phyloP scores from a whole-genome alignment of 2,888 invertebrate genomes.

The Sinelater perroti region DNA sequence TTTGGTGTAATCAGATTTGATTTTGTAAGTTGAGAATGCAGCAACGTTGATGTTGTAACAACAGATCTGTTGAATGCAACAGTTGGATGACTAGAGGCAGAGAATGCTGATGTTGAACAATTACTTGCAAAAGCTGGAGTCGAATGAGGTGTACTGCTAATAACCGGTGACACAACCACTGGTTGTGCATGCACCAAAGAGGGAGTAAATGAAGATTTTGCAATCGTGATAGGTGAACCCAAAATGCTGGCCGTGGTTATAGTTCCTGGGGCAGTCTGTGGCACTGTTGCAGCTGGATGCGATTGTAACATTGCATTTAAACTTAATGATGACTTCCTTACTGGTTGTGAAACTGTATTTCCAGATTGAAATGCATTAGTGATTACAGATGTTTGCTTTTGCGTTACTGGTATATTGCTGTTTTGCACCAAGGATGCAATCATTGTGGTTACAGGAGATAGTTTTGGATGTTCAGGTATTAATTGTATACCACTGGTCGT shows the following conservation, averaged over 20 bases:
- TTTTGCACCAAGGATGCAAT: conserved; percentile 44
- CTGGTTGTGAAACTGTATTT: conserved; percentile 6
- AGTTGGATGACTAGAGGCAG: conserved; percentile 52
- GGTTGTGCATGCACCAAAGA: conserved; percentile 58
- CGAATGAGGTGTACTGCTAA: conserved; percentile 40
- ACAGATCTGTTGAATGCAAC: conserved; percentile 51
- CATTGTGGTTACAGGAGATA: conserved; percentile 48
- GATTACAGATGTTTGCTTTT: conserved; percentile 23
- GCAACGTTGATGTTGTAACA: conserved; percentile 59
- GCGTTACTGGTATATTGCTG: conserved; percentile 32
- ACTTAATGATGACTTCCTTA: conserved; percentile 54
- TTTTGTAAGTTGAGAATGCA: conserved; percentile 69
- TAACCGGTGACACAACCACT: conserved; percentile 50
- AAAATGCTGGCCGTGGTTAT: conserved; percentile 60
- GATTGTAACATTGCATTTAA: conserved; percentile 62
- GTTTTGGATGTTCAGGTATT: conserved; percentile 54
- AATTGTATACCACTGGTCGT: conserved; percentile 48
- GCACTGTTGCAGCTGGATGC: conserved; percentile 59
- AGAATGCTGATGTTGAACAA: conserved; percentile 54
- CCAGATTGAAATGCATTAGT: conserved; percentile 14
- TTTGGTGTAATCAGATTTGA: conserved; percentile 57
- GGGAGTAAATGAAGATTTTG: conserved; percentile 54
- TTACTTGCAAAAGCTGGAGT: conserved; percentile 53
- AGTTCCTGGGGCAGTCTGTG: conserved; percentile 57
- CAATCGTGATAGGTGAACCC: conserved; percentile 55